A percentile compares a stretch with the other conserved stretches of the same genome.
phyloP scores from a whole-genome alignment of 2,797 vertebrate genomes.

The Pipistrellus pygmaeus region DNA sequence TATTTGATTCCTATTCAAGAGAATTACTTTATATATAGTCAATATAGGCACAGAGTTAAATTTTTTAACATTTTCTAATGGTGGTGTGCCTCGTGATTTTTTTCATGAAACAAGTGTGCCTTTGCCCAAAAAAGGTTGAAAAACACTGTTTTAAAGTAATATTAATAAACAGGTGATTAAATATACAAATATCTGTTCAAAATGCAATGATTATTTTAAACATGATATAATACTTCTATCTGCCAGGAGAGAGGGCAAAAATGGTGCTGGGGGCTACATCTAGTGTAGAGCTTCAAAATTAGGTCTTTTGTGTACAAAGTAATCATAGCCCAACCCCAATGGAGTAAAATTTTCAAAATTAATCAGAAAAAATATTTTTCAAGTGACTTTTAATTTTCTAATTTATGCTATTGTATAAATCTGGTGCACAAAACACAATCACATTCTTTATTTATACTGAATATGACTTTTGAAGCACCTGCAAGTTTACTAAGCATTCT shows the following conservation, averaged over 20 bases:
- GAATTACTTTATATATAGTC: too few species aligned
- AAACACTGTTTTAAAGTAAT: not conserved
- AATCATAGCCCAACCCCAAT: not conserved
- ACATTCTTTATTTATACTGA: not conserved
- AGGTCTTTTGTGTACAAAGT: not conserved
- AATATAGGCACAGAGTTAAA: too few species aligned
- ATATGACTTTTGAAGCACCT: not conserved
- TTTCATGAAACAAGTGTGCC: too few species aligned
- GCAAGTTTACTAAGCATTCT: not conserved
- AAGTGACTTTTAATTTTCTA: not conserved
- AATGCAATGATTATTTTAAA: not conserved
- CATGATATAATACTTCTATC: not conserved
- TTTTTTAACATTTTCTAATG: too few species aligned
- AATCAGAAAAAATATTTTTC: not conserved
- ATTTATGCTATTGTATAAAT: not conserved
- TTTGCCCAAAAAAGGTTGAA: too few species aligned
- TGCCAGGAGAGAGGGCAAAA: not conserved
- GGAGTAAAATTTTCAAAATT: not conserved
- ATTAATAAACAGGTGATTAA: not conserved
- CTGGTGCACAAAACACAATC: not conserved
- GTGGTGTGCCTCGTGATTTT: too few species aligned
- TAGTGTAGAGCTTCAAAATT: not conserved
- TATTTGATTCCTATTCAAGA: too few species aligned
- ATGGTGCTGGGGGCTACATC: fast-evolving
- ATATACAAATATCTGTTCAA: not conserved